Evolutionary conservation across 2,888 invertebrate species (phyloP), one percentile per base, ranked within the genome.

Genomic region (Cheilosia scutellata): DNA sequence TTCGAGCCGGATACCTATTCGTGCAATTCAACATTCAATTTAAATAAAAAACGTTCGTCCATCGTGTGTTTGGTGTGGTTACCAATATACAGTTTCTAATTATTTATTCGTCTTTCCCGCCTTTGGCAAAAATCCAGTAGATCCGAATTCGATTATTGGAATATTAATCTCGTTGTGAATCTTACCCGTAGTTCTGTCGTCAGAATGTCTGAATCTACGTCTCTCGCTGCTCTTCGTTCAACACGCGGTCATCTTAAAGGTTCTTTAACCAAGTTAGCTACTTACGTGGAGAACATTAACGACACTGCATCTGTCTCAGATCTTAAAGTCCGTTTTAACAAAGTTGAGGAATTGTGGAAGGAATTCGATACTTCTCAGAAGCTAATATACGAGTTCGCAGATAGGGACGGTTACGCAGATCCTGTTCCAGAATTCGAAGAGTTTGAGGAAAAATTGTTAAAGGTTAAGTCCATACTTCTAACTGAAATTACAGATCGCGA

Each of bases 341-440:
- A 20, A 42, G 60, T 42, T n/a, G 60, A 42, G 60, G 60, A 62
- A 7, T n/a, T 62, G n/a, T 62, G 60, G 60, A 62, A 2, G 7
- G 42, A 42, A 42, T 63, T 63, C n/a, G 20, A 63, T 33, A 9
- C 63, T 4, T 49, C 63, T 25, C 33, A 63, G 44, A 62, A 62
- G 5, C 2, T 27, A n/a, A 47, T 70, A 3, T 58, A 70, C n/a
- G 70, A 20, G 3, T 47, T 58, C 4, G 44, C 13, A 0, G 33
- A 58, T 13, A 42, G 37, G 11, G 70, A 70, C 3, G 70, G 55
- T 20, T 70, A 70, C 16, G 0, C 47, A 9, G 70, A 57, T 58
- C 70, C 70, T 20, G 33, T 7, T 7, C 47, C 70, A 11, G 57
- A 70, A 20, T 20, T 20, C 20, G 47, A 70, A 47, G 47, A 62